A percentile compares a stretch with the other conserved stretches of the same genome.
These are phyloP conservation scores for Mechanitis mazaeus DNA, from an alignment of 2,888 invertebrate genomes.

Conservation along the genomic window DNA sequence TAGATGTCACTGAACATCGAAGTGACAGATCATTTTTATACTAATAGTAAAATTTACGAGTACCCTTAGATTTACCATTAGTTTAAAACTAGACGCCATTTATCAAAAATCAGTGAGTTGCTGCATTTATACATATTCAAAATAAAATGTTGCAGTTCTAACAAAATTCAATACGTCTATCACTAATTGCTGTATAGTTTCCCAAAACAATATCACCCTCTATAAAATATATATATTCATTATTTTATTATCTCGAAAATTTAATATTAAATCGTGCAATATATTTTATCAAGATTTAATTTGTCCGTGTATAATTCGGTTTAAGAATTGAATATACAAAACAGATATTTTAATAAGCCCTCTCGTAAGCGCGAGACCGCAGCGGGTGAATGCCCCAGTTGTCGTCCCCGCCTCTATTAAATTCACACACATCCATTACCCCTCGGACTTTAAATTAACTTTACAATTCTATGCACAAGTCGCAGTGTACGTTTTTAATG, in stretches of 20 bases:
- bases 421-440: slow-evolving; percentile 11
- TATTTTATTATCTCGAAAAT: too few species aligned
- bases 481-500: slow-evolving; percentile 27
- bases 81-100: not conserved
- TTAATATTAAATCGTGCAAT: too few species aligned
- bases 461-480: slow-evolving; percentile 15
- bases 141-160: too few species aligned
- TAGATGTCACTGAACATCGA: not conserved
- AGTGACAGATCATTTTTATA: slow-evolving; percentile 1
- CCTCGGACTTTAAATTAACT: not conserved
- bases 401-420: slow-evolving; percentile 13
- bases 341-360: slow-evolving; percentile 43
- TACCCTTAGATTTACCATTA: not conserved
- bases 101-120: too few species aligned
- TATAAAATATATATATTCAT: too few species aligned
- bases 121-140: too few species aligned
- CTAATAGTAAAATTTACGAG: not conserved
- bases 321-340: slow-evolving; percentile 16
- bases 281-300: not conserved
- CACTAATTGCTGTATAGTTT: too few species aligned
- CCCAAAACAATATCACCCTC: too few species aligned
- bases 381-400: slow-evolving; percentile 28
- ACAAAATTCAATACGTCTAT: too few species aligned
- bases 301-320: slow-evolving; percentile 2
- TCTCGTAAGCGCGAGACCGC: slow-evolving; percentile 51